Evolutionary conservation across 2,113 vertebrate genomes (phyloP).

Genomic region (Mormyrus lacerda): DNA sequence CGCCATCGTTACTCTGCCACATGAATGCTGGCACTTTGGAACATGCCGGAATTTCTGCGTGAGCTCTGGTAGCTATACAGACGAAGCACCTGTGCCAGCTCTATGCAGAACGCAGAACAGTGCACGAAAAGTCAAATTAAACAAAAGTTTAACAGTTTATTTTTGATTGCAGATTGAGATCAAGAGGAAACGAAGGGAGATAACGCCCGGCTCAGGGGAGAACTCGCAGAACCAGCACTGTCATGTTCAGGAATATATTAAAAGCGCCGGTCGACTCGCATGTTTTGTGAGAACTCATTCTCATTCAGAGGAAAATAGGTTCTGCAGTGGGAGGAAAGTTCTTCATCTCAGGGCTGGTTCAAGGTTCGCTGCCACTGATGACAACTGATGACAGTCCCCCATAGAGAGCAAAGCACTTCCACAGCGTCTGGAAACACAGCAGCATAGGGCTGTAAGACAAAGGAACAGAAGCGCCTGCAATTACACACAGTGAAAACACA

Average conservation of each 20-base stretch:
- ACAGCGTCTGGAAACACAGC: constrained; percentile 31
- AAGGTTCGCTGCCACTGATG: constrained; percentile 60
- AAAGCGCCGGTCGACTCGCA: constrained; percentile 21
- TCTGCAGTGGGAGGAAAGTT: constrained; percentile 45
- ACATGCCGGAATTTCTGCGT: background rate
- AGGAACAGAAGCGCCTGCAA: constrained; percentile 22
- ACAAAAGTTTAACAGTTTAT: constrained; percentile 25
- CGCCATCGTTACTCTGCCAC: background rate
- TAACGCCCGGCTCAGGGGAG: constrained; percentile 43
- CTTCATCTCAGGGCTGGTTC: constrained; percentile 61
- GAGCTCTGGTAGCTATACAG: background rate
- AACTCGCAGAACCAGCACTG: constrained; percentile 46
- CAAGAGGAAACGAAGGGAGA: constrained; percentile 37
- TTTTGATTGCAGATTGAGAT: background rate
- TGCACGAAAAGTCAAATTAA: background rate
- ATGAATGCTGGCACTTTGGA: background rate
- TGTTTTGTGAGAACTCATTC: constrained; percentile 33
- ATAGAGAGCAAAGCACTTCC: constrained; percentile 44
- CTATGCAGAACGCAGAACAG: background rate
- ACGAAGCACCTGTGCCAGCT: background rate
- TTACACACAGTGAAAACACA: background rate
- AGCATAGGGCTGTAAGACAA: constrained; percentile 13
- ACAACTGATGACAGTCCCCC: constrained; percentile 57
- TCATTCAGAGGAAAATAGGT: constrained; percentile 36
- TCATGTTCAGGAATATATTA: constrained; percentile 45